Conservation (phyloP, 2,888 invertebrate genomes). For the Melikaiella ostensackeni region DNA sequence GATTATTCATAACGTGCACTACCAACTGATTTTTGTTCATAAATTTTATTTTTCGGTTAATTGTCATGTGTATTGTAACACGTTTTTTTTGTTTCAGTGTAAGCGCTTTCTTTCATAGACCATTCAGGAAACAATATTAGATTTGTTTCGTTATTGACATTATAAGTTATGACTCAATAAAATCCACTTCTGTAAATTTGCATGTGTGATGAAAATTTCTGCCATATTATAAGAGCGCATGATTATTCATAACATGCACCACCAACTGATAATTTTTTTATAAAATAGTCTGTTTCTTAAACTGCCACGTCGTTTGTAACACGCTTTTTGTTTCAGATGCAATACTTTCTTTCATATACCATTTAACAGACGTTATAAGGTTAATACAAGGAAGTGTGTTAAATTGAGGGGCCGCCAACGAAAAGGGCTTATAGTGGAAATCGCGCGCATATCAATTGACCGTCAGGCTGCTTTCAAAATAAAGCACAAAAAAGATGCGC, state of each 20-base stretch:
- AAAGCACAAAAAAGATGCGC: too few relatives aligned
- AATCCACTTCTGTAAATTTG: neutral
- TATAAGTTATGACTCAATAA: neutral
- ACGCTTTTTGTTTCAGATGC: neutral
- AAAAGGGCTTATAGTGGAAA: too few relatives aligned
- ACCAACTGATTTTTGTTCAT: neutral
- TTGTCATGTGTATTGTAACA: neutral
- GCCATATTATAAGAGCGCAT: neutral
- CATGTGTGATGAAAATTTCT: neutral
- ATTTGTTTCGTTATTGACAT: neutral
- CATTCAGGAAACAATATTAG: neutral
- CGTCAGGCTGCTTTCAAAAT: too few relatives aligned
- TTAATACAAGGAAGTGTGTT: too few relatives aligned
- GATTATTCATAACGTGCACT: conserved; percentile 3
- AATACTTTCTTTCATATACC: neutral
- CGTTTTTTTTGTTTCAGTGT: neutral
- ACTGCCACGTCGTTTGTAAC: neutral
- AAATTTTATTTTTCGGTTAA: neutral
- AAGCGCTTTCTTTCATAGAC: neutral
- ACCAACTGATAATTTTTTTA: neutral
- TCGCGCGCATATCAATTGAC: too few relatives aligned
- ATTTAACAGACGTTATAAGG: neutral
- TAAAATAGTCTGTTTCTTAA: neutral
- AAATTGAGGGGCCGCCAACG: too few relatives aligned
- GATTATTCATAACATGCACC: conserved; percentile 3